These are phyloP conservation scores for Tapirus indicus DNA, from an alignment of 2,797 vertebrate genomes.

Conservation along the genomic window DNA sequence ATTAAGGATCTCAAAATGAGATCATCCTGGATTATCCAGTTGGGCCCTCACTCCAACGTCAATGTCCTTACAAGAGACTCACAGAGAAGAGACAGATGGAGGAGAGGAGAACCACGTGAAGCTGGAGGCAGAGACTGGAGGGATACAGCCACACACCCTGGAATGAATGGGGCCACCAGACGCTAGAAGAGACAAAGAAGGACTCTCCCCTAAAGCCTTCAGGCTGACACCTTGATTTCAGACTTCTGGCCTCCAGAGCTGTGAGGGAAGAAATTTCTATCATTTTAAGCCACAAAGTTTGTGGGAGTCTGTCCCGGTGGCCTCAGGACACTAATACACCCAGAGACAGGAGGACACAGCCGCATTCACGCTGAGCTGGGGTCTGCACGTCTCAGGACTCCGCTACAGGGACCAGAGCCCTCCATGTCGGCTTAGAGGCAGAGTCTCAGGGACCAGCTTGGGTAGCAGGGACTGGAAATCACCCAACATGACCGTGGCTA, in stretches of 20 bases:
- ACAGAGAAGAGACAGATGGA: background rate
- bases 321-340: background rate
- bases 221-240: background rate
- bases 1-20: background rate
- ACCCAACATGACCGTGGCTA: background rate
- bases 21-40: background rate
- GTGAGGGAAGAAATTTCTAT: background rate
- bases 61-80: background rate
- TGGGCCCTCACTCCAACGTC: background rate
- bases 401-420: background rate
- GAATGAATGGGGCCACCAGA: background rate
- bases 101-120: background rate
- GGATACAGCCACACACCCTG: background rate
- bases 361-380: background rate
- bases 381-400: background rate
- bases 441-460: background rate
- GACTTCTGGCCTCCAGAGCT: too few species aligned
- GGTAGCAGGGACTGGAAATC: background rate
- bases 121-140: background rate
- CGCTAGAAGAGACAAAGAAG: background rate
- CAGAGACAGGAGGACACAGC: background rate
- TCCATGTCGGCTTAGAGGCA: background rate
- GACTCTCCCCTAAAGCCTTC: accelerated
- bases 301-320: background rate
- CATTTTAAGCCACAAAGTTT: background rate